These are phyloP conservation scores for Hestina assimilis DNA, from an alignment of 1,140 invertebrate species.

Conservation along the genomic window DNA sequence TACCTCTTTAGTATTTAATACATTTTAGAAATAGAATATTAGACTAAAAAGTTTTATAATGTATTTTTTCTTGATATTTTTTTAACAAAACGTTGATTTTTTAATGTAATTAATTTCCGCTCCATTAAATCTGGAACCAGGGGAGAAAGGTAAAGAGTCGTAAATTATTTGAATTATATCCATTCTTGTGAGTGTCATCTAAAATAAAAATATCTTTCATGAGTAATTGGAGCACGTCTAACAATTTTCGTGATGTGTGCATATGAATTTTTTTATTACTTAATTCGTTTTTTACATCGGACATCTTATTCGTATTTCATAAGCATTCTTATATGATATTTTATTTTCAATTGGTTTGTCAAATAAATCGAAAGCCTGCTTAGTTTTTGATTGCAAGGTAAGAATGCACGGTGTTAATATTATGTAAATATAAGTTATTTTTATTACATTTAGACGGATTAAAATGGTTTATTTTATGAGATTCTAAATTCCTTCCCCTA, in stretches of 20 bases:
- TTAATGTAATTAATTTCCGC: constrained; percentile 66
- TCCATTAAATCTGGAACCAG: constrained; percentile 71
- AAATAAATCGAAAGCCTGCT: neutral
- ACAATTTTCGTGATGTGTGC: constrained; percentile 14
- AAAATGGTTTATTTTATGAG: neutral
- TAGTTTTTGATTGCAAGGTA: neutral
- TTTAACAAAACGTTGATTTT: constrained; percentile 19
- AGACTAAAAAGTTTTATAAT: neutral
- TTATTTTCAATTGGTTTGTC: neutral
- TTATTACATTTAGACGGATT: neutral
- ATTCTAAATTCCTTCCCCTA: too few species aligned
- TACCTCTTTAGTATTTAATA: neutral
- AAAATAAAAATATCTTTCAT: constrained; percentile 33
- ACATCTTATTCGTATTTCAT: constrained; percentile 5
- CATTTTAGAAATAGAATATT: too few species aligned
- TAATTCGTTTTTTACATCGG: constrained; percentile 4
- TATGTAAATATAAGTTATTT: neutral
- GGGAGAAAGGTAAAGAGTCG: constrained; percentile 70
- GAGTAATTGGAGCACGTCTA: constrained; percentile 31
- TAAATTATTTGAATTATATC: constrained; percentile 47
- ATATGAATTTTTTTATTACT: constrained; percentile 14
- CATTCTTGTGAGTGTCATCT: constrained; percentile 51
- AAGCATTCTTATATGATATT: neutral
- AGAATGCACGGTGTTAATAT: neutral
- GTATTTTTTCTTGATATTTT: neutral